These are phyloP conservation scores for Rhynchotus rufescens DNA, from an alignment of 2,797 vertebrate genomes.

Conservation along the genomic window DNA sequence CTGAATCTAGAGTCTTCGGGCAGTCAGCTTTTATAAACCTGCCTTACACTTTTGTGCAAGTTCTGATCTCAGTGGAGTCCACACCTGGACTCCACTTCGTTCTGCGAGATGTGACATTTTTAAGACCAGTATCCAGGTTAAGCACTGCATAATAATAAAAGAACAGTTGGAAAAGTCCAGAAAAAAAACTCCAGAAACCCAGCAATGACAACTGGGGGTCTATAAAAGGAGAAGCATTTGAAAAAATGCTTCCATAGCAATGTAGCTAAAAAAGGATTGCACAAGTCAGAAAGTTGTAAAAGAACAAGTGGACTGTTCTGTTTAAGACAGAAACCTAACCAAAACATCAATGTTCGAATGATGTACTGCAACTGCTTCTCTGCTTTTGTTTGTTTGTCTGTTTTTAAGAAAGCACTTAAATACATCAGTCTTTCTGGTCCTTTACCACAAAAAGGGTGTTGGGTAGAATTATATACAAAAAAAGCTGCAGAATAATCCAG, in stretches of 20 bases:
- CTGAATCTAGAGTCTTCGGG: background rate
- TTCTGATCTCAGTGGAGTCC: background rate
- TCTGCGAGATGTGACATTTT: background rate
- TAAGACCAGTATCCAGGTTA: background rate
- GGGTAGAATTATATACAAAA: background rate
- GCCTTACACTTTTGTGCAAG: background rate
- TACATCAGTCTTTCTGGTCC: background rate
- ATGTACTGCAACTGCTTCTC: background rate
- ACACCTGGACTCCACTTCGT: background rate
- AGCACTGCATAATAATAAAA: background rate
- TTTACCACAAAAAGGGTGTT: background rate
- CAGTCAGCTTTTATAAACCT: background rate
- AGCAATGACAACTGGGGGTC: background rate
- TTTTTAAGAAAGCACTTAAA: background rate
- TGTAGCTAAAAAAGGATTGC: background rate
- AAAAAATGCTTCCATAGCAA: background rate
- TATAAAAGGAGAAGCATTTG: background rate
- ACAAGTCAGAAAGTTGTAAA: background rate
- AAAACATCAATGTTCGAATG: background rate
- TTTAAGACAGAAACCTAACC: background rate
- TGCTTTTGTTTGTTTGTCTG: background rate
- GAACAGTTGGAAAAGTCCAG: background rate
- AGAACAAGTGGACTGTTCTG: background rate
- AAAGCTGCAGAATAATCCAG: background rate
- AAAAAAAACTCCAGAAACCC: background rate